phyloP scores from a whole-genome alignment of 2,797 vertebrate species.

The Helostoma temminkii region DNA sequence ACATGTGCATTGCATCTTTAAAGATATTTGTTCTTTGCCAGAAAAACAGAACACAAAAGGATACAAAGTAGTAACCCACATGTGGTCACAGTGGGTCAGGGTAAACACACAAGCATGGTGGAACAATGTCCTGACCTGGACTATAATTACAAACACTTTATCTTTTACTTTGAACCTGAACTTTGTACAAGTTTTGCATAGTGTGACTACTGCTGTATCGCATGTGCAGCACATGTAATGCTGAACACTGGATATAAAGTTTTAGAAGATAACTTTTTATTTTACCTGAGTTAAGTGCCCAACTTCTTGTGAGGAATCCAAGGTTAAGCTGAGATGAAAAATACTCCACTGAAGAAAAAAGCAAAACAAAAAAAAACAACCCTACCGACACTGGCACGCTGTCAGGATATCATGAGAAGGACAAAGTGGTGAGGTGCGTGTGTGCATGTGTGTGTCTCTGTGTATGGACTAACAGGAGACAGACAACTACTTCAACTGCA shows the following conservation, averaged over 20 bases:
- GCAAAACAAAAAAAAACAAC: constrained; percentile 1
- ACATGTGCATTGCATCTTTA: constrained; percentile 29
- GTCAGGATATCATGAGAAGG: constrained; percentile 56
- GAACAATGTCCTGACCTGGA: constrained; percentile 49
- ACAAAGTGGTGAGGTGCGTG: constrained; percentile 51
- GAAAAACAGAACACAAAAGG: constrained; percentile 13
- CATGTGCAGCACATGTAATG: background rate
- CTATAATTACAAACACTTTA: constrained; percentile 45
- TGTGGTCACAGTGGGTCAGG: constrained; percentile 45
- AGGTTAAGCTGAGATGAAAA: constrained; percentile 75
- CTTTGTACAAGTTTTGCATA: constrained; percentile 6
- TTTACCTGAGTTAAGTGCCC: constrained; percentile 85
- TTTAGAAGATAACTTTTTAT: background rate
- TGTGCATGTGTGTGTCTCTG: constrained; percentile 35
- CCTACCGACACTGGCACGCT: constrained; percentile 41
- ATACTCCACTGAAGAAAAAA: constrained; percentile 63
- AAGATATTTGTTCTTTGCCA: constrained; percentile 30
- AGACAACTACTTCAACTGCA: constrained; percentile 40
- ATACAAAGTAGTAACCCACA: constrained; percentile 22
- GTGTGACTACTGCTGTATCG: constrained; percentile 11
- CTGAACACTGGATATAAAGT: constrained; percentile 7
- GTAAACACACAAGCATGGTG: too few species aligned
- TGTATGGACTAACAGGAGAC: constrained; percentile 50
- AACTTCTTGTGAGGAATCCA: constrained; percentile 83
- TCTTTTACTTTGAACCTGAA: constrained; percentile 23